Base-by-base conservation (phyloP, 2,888 invertebrate genomes). In the Lypha dubia region DNA sequence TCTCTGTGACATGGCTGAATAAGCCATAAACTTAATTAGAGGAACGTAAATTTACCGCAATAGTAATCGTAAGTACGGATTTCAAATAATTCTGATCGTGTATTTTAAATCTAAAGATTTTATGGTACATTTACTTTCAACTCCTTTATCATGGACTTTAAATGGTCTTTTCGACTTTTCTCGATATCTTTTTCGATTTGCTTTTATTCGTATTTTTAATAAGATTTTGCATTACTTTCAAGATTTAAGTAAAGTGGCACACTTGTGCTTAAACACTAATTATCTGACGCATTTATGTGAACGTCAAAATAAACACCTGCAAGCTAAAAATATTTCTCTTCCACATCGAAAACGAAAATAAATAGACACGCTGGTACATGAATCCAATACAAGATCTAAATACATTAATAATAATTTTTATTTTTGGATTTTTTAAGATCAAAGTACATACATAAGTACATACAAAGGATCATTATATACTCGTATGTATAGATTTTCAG, bases 261-360 rank as follows among this genome's bases (percentile, higher is more conserved):
- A 76, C 58, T 41, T 49, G 56, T 38, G 35, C 49, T 73, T 4
- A 28, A 41, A 60, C 41, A 67, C 24, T 32, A 60, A 65, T 80
- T 51, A 60, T 51, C 20, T 51, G 65, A 80, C 65, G 58, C 67
- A 67, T 67, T 74, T 74, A 60, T 41, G 44, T 49, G 58, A 35
- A 65, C 41, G 58, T n/a, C 9, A 60, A 67, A 58, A 73, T 49
- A 80, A 67, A 80, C 79, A 80, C 79, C 79, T 80, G 79, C 73
- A 73, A 46, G 5, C 60, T 49, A 11, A 35, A 58, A 41, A 49
- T 20, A 73, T 49, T 49, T 22, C 15, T 22, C 15, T 41, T 41
- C 9, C 17, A 28, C 17, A 35, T 3, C 9, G 20, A 7, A 20
- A 62, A 77, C 6, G n/a, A 41, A 70, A 77, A 77, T 68, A 68